Conservation (phyloP, 2,113 vertebrate species). For the Mirounga angustirostris region DNA sequence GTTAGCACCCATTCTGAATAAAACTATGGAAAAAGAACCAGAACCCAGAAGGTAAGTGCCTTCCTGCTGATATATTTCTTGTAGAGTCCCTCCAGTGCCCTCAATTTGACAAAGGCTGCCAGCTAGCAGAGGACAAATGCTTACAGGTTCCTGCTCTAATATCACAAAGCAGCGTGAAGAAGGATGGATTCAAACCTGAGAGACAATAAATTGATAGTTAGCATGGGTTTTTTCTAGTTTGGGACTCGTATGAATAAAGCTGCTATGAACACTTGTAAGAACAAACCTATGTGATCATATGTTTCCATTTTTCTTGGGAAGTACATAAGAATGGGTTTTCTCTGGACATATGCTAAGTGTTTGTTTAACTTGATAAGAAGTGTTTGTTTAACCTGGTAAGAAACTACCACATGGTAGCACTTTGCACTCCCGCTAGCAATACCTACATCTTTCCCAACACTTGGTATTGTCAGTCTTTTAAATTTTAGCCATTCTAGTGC, state of each 20-base stretch:
- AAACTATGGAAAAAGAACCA: background rate
- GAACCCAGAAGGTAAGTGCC: background rate
- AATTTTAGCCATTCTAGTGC: background rate
- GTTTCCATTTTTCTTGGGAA: background rate
- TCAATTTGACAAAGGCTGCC: background rate
- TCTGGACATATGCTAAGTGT: background rate
- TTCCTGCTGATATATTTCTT: background rate
- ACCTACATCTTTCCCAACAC: background rate
- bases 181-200: background rate
- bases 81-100: background rate
- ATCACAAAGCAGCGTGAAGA: background rate
- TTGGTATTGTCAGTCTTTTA: background rate
- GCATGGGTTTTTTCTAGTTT: background rate
- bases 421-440: background rate
- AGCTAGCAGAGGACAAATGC: background rate
- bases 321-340: background rate
- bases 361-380: background rate
- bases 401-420: background rate
- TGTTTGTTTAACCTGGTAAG: background rate
- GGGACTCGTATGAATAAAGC: background rate
- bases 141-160: background rate
- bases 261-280: background rate
- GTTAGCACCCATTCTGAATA: background rate
- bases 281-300: background rate
- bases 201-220: background rate